A percentile compares a stretch with the other conserved stretches of the same genome.
Evolutionary conservation across 2,888 invertebrate genomes (phyloP).

Genomic region (Hydraecia micacea): DNA sequence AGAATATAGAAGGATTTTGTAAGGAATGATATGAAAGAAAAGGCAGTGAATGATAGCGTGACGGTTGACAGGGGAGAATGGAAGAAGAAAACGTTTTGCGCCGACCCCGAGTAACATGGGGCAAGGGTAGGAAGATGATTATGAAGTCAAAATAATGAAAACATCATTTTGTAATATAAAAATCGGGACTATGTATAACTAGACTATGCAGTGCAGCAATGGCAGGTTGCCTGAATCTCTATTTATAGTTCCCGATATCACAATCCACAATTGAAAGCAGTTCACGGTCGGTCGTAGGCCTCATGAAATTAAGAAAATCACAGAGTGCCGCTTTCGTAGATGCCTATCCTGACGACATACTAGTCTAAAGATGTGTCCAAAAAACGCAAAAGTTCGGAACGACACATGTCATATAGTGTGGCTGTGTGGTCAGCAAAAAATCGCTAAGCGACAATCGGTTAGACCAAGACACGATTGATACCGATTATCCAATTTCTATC

Average conservation of each 20-base stretch:
- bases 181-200: neutral
- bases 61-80: neutral
- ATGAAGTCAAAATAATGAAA: neutral
- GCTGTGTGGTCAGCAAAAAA: neutral
- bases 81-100: neutral
- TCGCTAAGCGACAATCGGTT: neutral
- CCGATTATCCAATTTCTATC: conserved; percentile 21
- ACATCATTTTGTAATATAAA: neutral
- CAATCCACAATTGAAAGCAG: conserved; percentile 38
- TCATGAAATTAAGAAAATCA: conserved; percentile 2
- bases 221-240: conserved; percentile 40
- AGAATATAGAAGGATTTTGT: neutral
- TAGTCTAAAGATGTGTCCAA: neutral
- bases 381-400: neutral
- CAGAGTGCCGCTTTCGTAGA: neutral
- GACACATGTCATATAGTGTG: neutral
- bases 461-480: neutral
- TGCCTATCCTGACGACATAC: neutral
- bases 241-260: conserved; percentile 32
- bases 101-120: neutral
- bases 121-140: neutral
- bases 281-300: conserved; percentile 38
- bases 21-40: neutral
- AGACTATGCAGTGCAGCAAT: conserved; percentile 6
- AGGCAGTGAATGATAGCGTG: neutral